Evolutionary conservation across 2,888 invertebrate species (phyloP), one percentile per base, ranked within the genome.

Genomic region (Drosophila rubida): DNA sequence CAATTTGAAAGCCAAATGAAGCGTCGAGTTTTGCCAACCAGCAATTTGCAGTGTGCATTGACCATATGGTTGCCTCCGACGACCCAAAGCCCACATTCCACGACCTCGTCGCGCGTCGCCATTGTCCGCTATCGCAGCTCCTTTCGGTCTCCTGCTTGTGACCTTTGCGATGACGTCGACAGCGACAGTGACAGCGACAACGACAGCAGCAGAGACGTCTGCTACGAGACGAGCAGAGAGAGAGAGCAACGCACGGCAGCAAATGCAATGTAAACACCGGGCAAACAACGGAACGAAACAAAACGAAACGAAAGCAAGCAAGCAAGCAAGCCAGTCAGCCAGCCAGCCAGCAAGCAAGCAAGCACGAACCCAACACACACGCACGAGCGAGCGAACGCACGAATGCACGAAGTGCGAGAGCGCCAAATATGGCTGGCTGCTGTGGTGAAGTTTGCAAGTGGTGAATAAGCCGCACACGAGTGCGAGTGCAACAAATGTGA

Each of bases 161-260:
- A 83, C 80, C 80, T 80, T 84, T 81, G 63, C 71, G 72, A 77
- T 84, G 82, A 87, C 81, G 80, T 84, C 63, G 84, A 45, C 48
- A 30, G 27, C 41, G 16, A 6, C 35, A 37, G 13, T 23, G 41
- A 9, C 44, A 30, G 32, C 25, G 19, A 9, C 46, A n/a, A 5
- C 46, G 54, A 9, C 39, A 14, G 16, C 35, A n/a, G n/a, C n/a
- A n/a, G 14, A 49, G n/a, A 35, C n/a, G 32, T 35, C 32, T 4
- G 35, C 62, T 8, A n/a, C 37, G 46, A n/a, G n/a, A n/a, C n/a
- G n/a, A n/a, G n/a, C 25, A 61, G 69, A 19, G 54, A 53, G 64
- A 8, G 32, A 54, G 64, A 68, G 62, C 45, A 53, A 67, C 59
- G 59, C 58, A 72, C 61, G 66, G 39, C 54, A 45, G 14, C 53